Conservation (phyloP, 2,113 vertebrate genomes). For the Sprattus sprattus region DNA sequence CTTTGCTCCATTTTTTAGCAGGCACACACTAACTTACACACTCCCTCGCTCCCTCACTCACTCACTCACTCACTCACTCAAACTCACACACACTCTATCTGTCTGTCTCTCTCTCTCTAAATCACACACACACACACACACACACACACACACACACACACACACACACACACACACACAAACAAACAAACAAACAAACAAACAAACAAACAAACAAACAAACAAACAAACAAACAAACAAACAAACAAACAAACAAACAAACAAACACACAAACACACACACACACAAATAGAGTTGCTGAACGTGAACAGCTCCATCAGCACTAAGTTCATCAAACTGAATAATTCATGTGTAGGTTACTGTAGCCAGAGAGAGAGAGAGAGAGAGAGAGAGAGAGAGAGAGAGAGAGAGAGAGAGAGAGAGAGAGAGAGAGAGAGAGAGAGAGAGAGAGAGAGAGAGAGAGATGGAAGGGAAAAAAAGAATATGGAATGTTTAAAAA, state of each 20-base stretch:
- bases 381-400: conserved; percentile 22
- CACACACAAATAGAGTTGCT: background rate
- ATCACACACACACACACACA: background rate
- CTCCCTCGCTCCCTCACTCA: background rate
- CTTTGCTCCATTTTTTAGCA: background rate
- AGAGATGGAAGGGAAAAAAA: background rate
- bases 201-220: background rate
- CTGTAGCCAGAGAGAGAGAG: conserved; percentile 30
- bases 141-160: background rate
- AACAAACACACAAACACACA: background rate
- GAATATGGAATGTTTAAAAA: too few species aligned
- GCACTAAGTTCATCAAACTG: conserved; percentile 59
- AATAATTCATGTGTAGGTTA: conserved; percentile 65
- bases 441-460: conserved; percentile 11
- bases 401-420: background rate
- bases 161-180: background rate
- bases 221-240: background rate
- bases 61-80: background rate
- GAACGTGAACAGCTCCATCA: conserved; percentile 27
- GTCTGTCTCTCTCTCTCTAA: background rate
- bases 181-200: background rate
- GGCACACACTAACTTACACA: background rate
- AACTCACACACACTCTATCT: background rate
- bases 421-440: background rate
- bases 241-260: background rate